A percentile compares a stretch with the other conserved stretches of the same genome.
These are phyloP conservation scores for Dexiosoma caninum DNA, from an alignment of 2,888 invertebrate species.

Conservation along the genomic window DNA sequence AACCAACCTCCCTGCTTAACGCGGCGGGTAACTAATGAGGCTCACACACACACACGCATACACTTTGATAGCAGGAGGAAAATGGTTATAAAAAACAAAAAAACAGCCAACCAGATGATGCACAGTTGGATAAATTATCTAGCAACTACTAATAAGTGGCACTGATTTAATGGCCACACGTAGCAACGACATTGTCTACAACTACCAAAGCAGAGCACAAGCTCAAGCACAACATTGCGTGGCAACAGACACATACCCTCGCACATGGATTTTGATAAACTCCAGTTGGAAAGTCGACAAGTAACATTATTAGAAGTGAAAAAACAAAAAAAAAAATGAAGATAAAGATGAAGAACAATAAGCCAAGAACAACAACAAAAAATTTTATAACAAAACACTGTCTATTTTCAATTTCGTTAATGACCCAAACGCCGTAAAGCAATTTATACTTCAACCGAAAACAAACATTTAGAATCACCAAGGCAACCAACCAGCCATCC, in stretches of 20 bases:
- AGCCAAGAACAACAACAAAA: background rate
- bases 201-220: conserved; percentile 56
- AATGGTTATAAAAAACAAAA: background rate
- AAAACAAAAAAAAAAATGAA: no score
- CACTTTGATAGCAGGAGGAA: conserved; percentile 6
- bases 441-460: conserved; percentile 69
- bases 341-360: conserved; percentile 43
- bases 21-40: conserved; percentile 57
- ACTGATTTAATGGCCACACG: conserved; percentile 69
- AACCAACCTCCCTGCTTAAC: conserved; percentile 41
- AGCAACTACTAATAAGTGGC: conserved; percentile 70
- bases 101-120: conserved; percentile 24
- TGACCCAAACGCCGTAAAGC: conserved; percentile 76
- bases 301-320: conserved; percentile 49
- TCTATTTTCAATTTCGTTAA: conserved; percentile 76
- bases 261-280: conserved; percentile 26
- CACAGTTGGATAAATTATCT: conserved; percentile 58
- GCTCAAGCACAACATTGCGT: conserved; percentile 28
- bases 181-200: conserved; percentile 68
- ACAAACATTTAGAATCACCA: conserved; percentile 14
- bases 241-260: conserved; percentile 30
- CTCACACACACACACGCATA: no score
- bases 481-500: conserved; percentile 5
- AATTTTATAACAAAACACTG: conserved; percentile 65
- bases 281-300: conserved; percentile 39